Conservation (phyloP, 2,888 invertebrate species). For the Plutella xylostella region DNA sequence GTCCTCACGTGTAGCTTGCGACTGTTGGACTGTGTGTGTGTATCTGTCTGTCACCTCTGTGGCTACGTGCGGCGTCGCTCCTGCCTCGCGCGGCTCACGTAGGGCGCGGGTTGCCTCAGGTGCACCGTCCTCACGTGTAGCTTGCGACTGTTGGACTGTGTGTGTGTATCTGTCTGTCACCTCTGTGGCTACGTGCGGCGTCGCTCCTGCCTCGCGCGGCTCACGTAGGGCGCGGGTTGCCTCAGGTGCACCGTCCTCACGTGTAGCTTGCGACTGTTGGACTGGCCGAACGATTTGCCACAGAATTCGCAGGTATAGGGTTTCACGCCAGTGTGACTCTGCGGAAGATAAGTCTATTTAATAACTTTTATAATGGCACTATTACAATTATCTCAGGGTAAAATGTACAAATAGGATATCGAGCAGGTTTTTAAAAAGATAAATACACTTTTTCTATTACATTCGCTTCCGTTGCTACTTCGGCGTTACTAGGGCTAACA, state of each 20-base stretch:
- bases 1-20: conserved; percentile 32
- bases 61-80: conserved; percentile 21
- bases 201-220: conserved; percentile 27
- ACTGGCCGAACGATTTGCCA: conserved; percentile 47
- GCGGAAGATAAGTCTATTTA: conserved; percentile 2
- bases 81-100: conserved; percentile 29
- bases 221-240: conserved; percentile 37
- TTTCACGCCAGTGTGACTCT: conserved; percentile 44
- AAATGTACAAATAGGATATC: no score
- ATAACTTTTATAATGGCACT: no score
- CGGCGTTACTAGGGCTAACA: no score
- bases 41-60: conserved; percentile 2
- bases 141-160: conserved; percentile 31
- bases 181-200: conserved; percentile 13
- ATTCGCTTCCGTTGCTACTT: no score
- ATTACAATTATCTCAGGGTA: no score
- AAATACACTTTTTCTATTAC: no score
- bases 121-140: conserved; percentile 35
- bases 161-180: no score
- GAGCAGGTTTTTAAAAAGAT: no score
- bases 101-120: conserved; percentile 36
- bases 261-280: conserved; percentile 45
- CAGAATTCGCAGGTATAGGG: conserved; percentile 50
- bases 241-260: conserved; percentile 38
- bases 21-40: conserved; percentile 30